Percentiles rank a stretch among this genome's conserved stretches.
Evolutionary conservation across 2,888 invertebrate species (phyloP).

Genomic region (Eristalinus sepulchralis): DNA sequence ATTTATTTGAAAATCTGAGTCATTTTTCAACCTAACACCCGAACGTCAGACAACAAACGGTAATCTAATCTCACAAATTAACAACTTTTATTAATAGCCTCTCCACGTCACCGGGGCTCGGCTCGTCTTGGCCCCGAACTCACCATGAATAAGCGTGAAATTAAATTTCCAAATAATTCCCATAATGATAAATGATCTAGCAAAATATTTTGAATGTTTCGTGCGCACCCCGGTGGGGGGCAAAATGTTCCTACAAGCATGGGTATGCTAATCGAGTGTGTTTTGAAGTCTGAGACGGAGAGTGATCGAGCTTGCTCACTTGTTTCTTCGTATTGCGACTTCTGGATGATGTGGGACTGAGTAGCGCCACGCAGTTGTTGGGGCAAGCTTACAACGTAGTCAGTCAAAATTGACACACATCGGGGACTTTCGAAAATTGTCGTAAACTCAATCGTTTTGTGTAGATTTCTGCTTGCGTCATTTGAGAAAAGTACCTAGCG

Average conservation of each 20-base stretch:
- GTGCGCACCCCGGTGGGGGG: neutral
- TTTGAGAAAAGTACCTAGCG: neutral
- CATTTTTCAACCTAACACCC: conserved; percentile 12
- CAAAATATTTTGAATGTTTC: conserved; percentile 32
- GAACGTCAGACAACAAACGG: conserved; percentile 15
- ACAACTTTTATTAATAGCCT: conserved; percentile 55
- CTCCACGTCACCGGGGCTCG: conserved; percentile 34
- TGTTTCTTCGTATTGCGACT: neutral
- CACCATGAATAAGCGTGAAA: conserved; percentile 28
- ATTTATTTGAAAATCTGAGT: conserved; percentile 10
- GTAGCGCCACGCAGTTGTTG: neutral
- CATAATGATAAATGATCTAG: conserved; percentile 63
- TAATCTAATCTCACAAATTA: conserved; percentile 57
- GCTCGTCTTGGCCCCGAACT: neutral
- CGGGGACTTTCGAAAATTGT: neutral
- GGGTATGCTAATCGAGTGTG: neutral
- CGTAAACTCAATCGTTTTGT: neutral
- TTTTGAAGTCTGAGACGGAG: neutral
- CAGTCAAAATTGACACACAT: neutral
- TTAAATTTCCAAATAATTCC: conserved; percentile 42
- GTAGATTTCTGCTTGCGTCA: neutral
- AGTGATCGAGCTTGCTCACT: neutral
- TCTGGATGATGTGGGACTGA: neutral
- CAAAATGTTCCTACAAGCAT: neutral
- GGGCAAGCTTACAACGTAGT: neutral